These are phyloP conservation scores for Lysandra bellargus DNA, from an alignment of 2,888 invertebrate species.

Conservation along the genomic window DNA sequence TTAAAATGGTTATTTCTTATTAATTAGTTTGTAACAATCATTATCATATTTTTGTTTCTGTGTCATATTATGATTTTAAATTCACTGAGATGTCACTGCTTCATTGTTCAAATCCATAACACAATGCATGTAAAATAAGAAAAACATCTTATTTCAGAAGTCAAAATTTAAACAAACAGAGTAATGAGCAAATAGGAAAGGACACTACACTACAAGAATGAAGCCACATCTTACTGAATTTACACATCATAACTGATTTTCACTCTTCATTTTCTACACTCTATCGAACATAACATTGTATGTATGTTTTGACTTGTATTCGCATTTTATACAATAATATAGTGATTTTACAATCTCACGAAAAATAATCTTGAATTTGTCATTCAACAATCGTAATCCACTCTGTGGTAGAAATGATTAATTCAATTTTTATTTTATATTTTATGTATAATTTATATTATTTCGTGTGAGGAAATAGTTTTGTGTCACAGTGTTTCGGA, in stretches of 20 bases:
- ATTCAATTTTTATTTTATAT: conserved; percentile 24
- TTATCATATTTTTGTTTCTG: conserved; percentile 67
- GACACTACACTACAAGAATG: conserved; percentile 13
- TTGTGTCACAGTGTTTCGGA: conserved; percentile 27
- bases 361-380: conserved; percentile 27
- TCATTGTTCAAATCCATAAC: not conserved
- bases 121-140: conserved; percentile 30
- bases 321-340: not conserved
- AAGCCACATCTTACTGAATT: conserved; percentile 69
- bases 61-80: conserved; percentile 55
- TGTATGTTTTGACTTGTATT: conserved; percentile 42
- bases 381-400: not conserved
- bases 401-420: conserved; percentile 2
- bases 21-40: conserved; percentile 79
- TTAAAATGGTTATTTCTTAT: conserved; percentile 81
- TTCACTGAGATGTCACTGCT: conserved; percentile 59
- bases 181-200: not conserved
- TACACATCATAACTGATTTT: conserved; percentile 55
- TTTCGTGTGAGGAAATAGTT: conserved; percentile 28
- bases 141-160: not conserved
- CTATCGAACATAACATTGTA: conserved; percentile 57
- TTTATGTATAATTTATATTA: not conserved
- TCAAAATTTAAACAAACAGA: not conserved
- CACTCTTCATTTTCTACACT: conserved; percentile 72
- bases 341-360: conserved; percentile 5